Evolutionary conservation across 2,888 invertebrate species (phyloP), one percentile per base, ranked within the genome.

Genomic region (Ephialtes manifestator): DNA sequence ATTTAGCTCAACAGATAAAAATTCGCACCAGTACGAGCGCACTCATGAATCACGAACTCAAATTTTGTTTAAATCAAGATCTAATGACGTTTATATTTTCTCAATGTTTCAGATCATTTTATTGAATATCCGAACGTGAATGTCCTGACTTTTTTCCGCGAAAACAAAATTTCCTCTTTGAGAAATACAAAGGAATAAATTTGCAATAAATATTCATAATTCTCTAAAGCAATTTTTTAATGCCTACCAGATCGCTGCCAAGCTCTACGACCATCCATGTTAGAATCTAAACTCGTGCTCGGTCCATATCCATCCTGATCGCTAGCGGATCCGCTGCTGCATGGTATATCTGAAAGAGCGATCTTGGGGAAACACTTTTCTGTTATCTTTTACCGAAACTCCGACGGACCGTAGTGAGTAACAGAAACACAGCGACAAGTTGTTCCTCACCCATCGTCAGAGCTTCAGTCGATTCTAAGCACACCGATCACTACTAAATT

Each of bases 221-320:
- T 8, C 10, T 10, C 39, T 39, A 10, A 8, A 39, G 39, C 1
- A 4, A 10, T 39, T 8, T 39, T 39, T 10, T 1, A 46, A 79
- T 20, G 74, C 84, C 76, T 89, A 94, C 94, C 94, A 79, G 94
- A 94, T 92, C 94, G 90, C n/a, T 94, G 93, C 94, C 94, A 94
- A 63, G 90, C 87, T 88, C 92, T 92, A 60, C 92, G 93, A 46
- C 93, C 94, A 86, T 89, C 93, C 90, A 93, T 91, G 81, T 93
- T 92, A 4, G 96, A 96, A 88, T 96, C 96, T 81, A 95, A 92
- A 89, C 96, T 96, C 18, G 95, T 95, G 86, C 95, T 96, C 31
- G 95, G 95, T 68, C 95, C 95, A 81, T 95, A 95, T 11, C 95
- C 95, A 87, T 95, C 95, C 82, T 95, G 95, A 84, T 96, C 95